These are phyloP conservation scores for Cryptotermes secundus DNA, from an alignment of 1,140 invertebrate species.

Conservation along the genomic window DNA sequence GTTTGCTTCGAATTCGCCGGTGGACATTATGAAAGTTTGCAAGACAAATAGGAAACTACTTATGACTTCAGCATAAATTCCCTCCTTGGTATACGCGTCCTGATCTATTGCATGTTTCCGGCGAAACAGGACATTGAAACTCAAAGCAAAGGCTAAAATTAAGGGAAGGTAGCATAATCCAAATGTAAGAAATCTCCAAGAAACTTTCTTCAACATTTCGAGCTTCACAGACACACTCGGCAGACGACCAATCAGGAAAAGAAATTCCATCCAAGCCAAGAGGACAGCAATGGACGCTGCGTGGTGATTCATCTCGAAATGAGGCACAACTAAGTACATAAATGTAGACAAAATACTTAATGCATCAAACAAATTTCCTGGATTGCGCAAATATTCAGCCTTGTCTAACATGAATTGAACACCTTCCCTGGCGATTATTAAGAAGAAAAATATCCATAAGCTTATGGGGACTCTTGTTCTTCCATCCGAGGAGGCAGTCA, in stretches of 20 bases:
- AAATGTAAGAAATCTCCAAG: slow-evolving; percentile 75
- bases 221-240: slow-evolving; percentile 70
- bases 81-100: slow-evolving; percentile 58
- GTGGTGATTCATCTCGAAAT: slow-evolving; percentile 54
- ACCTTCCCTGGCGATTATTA: slow-evolving; percentile 59
- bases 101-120: slow-evolving; percentile 39
- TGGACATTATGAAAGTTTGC: slow-evolving; percentile 81
- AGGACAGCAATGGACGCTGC: slow-evolving; percentile 65
- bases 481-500: not conserved
- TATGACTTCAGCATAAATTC: slow-evolving; percentile 47
- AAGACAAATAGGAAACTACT: slow-evolving; percentile 66
- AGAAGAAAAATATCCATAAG: slow-evolving; percentile 54
- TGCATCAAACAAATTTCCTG: slow-evolving; percentile 72
- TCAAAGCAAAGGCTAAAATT: slow-evolving; percentile 75
- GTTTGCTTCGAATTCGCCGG: slow-evolving; percentile 76
- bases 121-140: slow-evolving; percentile 74
- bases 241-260: slow-evolving; percentile 73
- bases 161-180: slow-evolving; percentile 75
- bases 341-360: slow-evolving; percentile 60
- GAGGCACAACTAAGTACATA: slow-evolving; percentile 55
- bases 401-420: slow-evolving; percentile 67
- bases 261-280: slow-evolving; percentile 70
- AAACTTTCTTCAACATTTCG: slow-evolving; percentile 75
- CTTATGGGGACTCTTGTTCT: slow-evolving; percentile 42
- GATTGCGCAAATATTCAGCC: slow-evolving; percentile 59